These are phyloP conservation scores for Cantharis rufa DNA, from an alignment of 2,888 invertebrate genomes.

Conservation along the genomic window DNA sequence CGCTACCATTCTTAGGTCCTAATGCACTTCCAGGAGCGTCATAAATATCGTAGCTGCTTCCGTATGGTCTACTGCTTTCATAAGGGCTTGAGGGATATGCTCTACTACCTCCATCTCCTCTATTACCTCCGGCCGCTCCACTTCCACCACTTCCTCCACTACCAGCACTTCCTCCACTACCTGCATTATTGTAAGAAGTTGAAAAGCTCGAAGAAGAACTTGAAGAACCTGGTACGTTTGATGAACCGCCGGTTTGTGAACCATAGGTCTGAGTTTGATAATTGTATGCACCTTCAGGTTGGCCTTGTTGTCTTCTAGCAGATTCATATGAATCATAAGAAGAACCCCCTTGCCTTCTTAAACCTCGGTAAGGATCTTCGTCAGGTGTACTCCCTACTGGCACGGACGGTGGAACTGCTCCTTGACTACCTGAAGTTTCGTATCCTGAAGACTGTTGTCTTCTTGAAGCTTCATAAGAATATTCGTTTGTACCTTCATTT, in stretches of 20 bases:
- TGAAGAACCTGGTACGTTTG: not conserved
- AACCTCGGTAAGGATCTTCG: not conserved
- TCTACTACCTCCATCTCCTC: constrained; percentile 42
- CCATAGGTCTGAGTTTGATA: not conserved
- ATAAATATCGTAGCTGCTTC: constrained; percentile 57
- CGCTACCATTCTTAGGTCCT: constrained; percentile 61
- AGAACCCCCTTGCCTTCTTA: not conserved
- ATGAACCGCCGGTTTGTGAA: not conserved
- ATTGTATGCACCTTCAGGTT: not conserved
- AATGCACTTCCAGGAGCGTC: constrained; percentile 55
- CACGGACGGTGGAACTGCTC: not conserved
- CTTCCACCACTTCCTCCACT: constrained; percentile 39
- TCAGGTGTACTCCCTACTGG: not conserved
- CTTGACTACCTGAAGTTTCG: not conserved
- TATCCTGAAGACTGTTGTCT: not conserved
- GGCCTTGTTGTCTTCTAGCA: not conserved
- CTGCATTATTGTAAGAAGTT: not conserved
- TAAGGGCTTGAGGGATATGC: constrained; percentile 46
- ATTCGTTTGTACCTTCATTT: not conserved
- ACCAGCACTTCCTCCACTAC: not conserved
- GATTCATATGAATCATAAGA: not conserved
- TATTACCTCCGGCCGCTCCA: constrained; percentile 51
- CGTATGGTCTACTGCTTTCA: constrained; percentile 46
- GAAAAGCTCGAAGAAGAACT: not conserved
- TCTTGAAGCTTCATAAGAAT: not conserved